Evolutionary conservation across 2,113 vertebrate species (phyloP).

Genomic region (Nibea coibor): DNA sequence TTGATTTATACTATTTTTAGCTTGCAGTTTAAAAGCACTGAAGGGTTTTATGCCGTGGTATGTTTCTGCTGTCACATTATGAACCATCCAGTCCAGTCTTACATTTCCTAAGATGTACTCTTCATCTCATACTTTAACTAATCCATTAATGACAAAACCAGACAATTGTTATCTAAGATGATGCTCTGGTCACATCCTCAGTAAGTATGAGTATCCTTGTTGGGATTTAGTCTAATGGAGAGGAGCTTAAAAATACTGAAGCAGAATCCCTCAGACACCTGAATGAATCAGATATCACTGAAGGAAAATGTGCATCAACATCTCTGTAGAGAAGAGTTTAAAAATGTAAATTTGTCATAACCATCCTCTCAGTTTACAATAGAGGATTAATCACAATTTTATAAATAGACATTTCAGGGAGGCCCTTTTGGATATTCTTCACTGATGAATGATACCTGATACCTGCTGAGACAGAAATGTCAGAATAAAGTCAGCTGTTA

Average conservation of each 20-base stretch:
- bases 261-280: slow-evolving; percentile 29
- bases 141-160: not conserved
- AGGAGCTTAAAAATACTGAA: slow-evolving; percentile 40
- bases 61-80: not conserved
- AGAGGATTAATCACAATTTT: not conserved
- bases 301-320: not conserved
- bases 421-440: not conserved
- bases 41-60: not conserved
- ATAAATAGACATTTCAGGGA: not conserved
- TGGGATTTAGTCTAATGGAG: slow-evolving; percentile 14
- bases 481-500: not conserved
- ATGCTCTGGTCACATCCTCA: slow-evolving; percentile 19
- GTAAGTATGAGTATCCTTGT: slow-evolving; percentile 38
- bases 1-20: not conserved
- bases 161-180: not conserved
- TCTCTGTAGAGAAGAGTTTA: not conserved
- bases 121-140: not conserved
- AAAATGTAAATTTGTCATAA: not conserved
- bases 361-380: not conserved
- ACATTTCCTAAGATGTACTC: not conserved
- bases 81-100: not conserved
- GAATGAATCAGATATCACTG: slow-evolving; percentile 30
- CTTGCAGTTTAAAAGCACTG: not conserved
- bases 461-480: not conserved
- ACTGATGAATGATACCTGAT: not conserved